phyloP scores from a whole-genome alignment of 2,113 vertebrate species.

The Elephantulus edwardii region DNA sequence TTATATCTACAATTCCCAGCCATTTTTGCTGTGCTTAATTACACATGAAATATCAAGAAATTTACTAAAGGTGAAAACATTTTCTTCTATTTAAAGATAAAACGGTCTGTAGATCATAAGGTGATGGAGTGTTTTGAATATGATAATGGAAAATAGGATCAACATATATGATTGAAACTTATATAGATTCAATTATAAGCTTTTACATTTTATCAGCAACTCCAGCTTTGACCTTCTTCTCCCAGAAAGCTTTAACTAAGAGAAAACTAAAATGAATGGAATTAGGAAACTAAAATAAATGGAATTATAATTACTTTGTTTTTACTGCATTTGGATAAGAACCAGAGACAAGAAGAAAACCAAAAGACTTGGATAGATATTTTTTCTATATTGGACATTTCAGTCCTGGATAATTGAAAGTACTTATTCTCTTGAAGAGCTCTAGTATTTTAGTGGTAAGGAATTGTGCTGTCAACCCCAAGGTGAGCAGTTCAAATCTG shows the following conservation, averaged over 20 bases:
- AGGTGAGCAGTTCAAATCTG: no score
- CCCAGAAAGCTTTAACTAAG: constrained; percentile 35
- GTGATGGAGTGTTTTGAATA: constrained; percentile 11
- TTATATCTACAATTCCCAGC: constrained; percentile 42
- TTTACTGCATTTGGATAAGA: constrained; percentile 19
- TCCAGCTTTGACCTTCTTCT: constrained; percentile 46
- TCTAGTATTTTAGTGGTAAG: no score
- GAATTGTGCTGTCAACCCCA: no score
- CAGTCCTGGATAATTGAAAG: background rate
- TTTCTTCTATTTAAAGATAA: constrained; percentile 58
- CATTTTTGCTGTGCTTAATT: constrained; percentile 58
- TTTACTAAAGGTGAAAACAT: constrained; percentile 39
- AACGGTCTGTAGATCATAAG: constrained; percentile 20
- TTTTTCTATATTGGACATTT: constrained; percentile 13
- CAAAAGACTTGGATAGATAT: background rate
- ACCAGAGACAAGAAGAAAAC: constrained; percentile 18
- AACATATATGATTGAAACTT: constrained; percentile 41
- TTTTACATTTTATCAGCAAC: constrained; percentile 30
- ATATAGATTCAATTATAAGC: background rate
- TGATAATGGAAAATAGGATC: constrained; percentile 29
- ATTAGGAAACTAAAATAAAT: constrained; percentile 49
- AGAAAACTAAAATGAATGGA: constrained; percentile 42
- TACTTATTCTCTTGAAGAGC: no score
- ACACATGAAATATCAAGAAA: constrained; percentile 36
- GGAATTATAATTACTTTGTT: constrained; percentile 25